Evolutionary conservation across 2,888 invertebrate species (phyloP), one percentile per base, ranked within the genome.

Genomic region (Melipona bicolor): DNA sequence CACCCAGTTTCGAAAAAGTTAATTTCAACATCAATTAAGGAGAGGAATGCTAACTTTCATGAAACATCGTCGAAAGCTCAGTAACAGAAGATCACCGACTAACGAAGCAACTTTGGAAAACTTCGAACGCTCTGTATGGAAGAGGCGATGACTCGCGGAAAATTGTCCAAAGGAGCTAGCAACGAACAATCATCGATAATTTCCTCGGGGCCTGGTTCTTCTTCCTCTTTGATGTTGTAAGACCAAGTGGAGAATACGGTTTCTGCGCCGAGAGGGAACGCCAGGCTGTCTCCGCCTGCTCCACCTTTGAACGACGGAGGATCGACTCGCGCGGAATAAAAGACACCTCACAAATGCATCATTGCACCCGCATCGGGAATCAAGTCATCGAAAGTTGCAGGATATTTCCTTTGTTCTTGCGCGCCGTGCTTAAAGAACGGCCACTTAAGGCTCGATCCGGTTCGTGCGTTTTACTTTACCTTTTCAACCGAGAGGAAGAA

Each of bases 301-400:
- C 1, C 43, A 0, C 9, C 43, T 43, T 72, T 43, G 49, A 72
- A 19, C 61, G 50, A 36, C 49, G 27, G 27, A 50, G 71, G 61
- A 50, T 71, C 76, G 61, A 71, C 50, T 61, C 59, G n/a, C 71
- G 43, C 71, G 43, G 59, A 27, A 72, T 72, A 43, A 72, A 72
- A 72, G 59, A 72, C 71, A 61, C 49, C 59, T 43, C 21, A 43
- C n/a, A 43, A 72, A 49, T 78, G 78, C 62, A 68, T 64, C 69
- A 43, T 61, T 52, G 54, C 27, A 43, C 65, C 65, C 67, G 79
- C 64, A 79, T 69, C 54, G 78, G 61, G 79, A 69, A 69, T 78
- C 69, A 50, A 78, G 78, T 69, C 69, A n/a, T 27, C 15, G 11
- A 59, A 67, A 67, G 50, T 67, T 59, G 43, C 15, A 65, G 67